These are phyloP conservation scores for Drosophila auraria DNA, from an alignment of 1,140 invertebrate species.

Conservation along the genomic window DNA sequence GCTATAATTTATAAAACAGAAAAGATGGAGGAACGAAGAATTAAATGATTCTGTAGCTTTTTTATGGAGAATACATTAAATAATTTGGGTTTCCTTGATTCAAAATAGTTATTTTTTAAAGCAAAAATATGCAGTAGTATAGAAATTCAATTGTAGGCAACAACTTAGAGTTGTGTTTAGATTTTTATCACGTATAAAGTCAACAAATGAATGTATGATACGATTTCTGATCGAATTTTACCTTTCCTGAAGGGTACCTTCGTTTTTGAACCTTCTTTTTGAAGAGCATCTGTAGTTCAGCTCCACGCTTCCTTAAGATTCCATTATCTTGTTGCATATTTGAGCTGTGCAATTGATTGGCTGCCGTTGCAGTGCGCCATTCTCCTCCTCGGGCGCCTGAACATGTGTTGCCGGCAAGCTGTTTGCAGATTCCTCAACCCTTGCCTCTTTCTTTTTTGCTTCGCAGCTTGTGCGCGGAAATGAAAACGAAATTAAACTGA, in stretches of 20 bases:
- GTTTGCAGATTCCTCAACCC: constrained; percentile 49
- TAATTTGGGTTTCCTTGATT: background rate
- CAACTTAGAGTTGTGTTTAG: too few relatives aligned
- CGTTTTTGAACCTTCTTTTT: background rate
- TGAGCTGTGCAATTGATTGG: constrained; percentile 71
- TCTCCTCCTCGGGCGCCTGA: background rate
- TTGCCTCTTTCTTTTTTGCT: constrained; percentile 10
- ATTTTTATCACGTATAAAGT: background rate
- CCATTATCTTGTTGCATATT: constrained; percentile 47
- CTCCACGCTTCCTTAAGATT: background rate
- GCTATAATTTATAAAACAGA: constrained; percentile 6
- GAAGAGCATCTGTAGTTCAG: background rate
- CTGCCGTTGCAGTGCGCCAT: constrained; percentile 35
- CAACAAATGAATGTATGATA: too few relatives aligned
- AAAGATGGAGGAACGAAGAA: background rate
- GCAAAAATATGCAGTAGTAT: background rate
- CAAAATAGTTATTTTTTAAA: background rate
- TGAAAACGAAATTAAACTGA: constrained; percentile 79
- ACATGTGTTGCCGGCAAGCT: constrained; percentile 60
- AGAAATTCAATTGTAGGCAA: too few relatives aligned
- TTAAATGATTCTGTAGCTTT: background rate
- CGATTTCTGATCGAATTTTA: background rate
- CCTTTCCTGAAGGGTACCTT: background rate
- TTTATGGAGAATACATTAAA: background rate
- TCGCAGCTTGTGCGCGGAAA: constrained; percentile 59